phyloP scores from a whole-genome alignment of 2,888 invertebrate species.

The Lochmaea crataegi region DNA sequence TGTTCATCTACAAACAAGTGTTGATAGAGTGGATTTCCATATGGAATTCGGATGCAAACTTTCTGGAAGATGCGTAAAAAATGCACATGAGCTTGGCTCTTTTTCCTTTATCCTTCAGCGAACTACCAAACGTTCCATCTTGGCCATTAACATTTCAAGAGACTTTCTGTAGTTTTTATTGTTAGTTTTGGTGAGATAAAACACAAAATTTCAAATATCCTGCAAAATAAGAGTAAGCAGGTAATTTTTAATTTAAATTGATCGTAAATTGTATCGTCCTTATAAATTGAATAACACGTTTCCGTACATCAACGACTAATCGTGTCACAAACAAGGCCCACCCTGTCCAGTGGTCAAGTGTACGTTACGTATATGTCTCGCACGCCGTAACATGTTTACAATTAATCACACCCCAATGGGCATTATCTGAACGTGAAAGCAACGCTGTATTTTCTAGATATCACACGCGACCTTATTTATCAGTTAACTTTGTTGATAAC shows the following conservation, averaged over 20 bases:
- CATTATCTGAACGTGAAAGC: constrained; percentile 49
- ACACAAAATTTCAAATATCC: too few species aligned
- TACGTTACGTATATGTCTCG: constrained; percentile 29
- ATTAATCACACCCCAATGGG: constrained; percentile 52
- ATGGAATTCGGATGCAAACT: too few species aligned
- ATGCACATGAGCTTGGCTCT: too few species aligned
- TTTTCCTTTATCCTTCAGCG: too few species aligned
- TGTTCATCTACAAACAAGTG: too few species aligned
- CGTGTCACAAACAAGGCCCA: constrained; percentile 1
- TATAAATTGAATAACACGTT: not conserved
- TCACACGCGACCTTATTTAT: constrained; percentile 55
- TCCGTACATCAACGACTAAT: not conserved
- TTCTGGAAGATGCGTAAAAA: too few species aligned
- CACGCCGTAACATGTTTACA: constrained; percentile 49
- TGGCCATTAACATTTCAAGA: too few species aligned
- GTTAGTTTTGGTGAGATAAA: too few species aligned
- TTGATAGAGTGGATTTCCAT: too few species aligned
- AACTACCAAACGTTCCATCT: too few species aligned
- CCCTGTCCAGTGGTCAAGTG: constrained; percentile 19
- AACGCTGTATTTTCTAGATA: constrained; percentile 53
- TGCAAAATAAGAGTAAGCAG: too few species aligned
- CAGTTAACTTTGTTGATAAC: constrained; percentile 29
- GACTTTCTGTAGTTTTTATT: too few species aligned
- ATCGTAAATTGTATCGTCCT: not conserved
- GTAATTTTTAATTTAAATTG: not conserved